phyloP scores from a whole-genome alignment of 1,140 invertebrate species.

The Diorhabda sublineata region DNA sequence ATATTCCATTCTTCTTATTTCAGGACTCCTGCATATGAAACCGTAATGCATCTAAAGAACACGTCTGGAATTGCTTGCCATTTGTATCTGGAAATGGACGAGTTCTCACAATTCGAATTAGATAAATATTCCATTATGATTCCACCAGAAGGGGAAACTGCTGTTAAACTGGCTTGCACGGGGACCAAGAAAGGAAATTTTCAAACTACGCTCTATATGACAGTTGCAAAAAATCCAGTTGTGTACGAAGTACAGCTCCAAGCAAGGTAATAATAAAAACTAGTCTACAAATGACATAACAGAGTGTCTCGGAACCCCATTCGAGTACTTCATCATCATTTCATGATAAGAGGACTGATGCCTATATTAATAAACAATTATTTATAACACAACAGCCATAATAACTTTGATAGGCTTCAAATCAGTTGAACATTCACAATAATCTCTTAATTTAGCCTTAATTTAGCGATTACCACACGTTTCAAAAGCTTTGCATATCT shows the following conservation, averaged over 20 bases:
- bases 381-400: no score
- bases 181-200: slow-evolving; percentile 25
- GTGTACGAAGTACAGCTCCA: slow-evolving; percentile 29
- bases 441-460: no score
- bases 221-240: slow-evolving; percentile 39
- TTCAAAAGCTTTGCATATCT: no score
- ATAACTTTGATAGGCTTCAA: no score
- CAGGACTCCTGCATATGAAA: slow-evolving; percentile 4
- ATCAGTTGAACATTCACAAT: no score
- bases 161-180: slow-evolving; percentile 23
- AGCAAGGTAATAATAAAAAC: slow-evolving; percentile 10
- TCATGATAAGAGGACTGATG: no score
- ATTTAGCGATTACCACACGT: no score
- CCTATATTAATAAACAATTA: no score
- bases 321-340: no score
- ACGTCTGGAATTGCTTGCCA: not conserved
- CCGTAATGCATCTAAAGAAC: not conserved
- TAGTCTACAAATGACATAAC: no score
- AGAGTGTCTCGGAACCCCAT: no score
- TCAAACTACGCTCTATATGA: slow-evolving; percentile 25
- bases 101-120: slow-evolving; percentile 18
- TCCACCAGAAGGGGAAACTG: slow-evolving; percentile 14
- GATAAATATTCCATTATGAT: slow-evolving; percentile 18
- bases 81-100: not conserved
- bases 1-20: not conserved